A percentile compares a stretch with the other conserved stretches of the same genome.
Conservation (phyloP, 2,888 invertebrate species). For the Leptopilina syphax region DNA sequence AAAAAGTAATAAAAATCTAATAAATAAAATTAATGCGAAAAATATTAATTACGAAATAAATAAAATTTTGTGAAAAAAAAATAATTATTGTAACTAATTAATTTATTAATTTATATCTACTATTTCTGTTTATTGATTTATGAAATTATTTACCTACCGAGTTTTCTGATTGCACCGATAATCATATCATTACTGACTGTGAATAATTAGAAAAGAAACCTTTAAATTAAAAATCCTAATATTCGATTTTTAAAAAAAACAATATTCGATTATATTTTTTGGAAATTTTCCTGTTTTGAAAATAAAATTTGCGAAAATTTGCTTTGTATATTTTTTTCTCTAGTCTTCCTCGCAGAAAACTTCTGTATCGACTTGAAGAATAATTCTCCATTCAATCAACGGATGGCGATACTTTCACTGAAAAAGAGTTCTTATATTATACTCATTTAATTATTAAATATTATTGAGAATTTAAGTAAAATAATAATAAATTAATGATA, state of each 20-base stretch:
- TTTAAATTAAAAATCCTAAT: too few relatives aligned
- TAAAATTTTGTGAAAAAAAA: too few relatives aligned
- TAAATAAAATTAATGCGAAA: too few relatives aligned
- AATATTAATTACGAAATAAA: too few relatives aligned
- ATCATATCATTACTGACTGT: not conserved
- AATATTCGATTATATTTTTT: not conserved
- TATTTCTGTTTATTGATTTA: not conserved
- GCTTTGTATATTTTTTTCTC: not conserved
- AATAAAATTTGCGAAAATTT: not conserved
- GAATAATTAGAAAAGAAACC: not conserved
- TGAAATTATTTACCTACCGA: not conserved
- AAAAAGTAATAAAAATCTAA: too few relatives aligned
- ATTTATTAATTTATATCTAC: too few relatives aligned
- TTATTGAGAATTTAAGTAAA: too few relatives aligned
- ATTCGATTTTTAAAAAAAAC: not conserved
- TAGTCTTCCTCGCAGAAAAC: not conserved
- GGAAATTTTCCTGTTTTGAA: not conserved
- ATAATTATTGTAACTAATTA: too few relatives aligned
- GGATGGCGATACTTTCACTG: conserved; percentile 32
- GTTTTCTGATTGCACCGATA: not conserved
- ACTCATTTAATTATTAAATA: too few relatives aligned
- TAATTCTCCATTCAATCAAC: not conserved
- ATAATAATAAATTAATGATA: too few relatives aligned
- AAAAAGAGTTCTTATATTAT: not conserved
- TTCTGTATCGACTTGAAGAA: conserved; percentile 3